A percentile compares a stretch with the other conserved stretches of the same genome.
Conservation (phyloP, 2,797 vertebrate species). For the Sebastes cheni region DNA sequence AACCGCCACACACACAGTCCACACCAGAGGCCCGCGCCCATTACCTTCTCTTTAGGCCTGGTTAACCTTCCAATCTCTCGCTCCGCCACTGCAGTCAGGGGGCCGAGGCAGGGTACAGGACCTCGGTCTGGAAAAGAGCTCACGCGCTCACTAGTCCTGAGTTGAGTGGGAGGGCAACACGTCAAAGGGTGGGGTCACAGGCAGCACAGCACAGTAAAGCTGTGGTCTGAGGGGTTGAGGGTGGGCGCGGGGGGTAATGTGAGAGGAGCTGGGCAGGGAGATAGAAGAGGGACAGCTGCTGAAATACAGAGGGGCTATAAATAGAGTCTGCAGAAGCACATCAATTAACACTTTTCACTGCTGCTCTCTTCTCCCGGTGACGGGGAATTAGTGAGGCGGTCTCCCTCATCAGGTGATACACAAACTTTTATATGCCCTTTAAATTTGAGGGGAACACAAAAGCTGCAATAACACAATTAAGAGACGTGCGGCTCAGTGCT, state of each 20-base stretch:
- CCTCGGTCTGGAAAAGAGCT: slow-evolving; percentile 43
- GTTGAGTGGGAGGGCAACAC: slow-evolving; percentile 43
- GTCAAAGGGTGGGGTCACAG: slow-evolving; percentile 57
- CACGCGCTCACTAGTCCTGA: slow-evolving; percentile 34
- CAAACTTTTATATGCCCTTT: background rate
- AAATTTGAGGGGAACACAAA: background rate
- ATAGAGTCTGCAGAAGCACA: slow-evolving; percentile 65
- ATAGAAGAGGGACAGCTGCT: slow-evolving; percentile 75
- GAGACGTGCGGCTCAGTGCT: background rate
- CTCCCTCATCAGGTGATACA: background rate
- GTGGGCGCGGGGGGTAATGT: slow-evolving; percentile 44
- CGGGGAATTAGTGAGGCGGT: slow-evolving; percentile 18
- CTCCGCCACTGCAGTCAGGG: slow-evolving; percentile 50
- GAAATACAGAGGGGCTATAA: slow-evolving; percentile 66
- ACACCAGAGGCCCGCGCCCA: slow-evolving; percentile 58
- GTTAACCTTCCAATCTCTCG: slow-evolving; percentile 73
- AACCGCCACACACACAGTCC: slow-evolving; percentile 33
- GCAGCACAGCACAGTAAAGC: slow-evolving; percentile 29
- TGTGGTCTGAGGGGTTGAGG: slow-evolving; percentile 27
- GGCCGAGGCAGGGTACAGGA: slow-evolving; percentile 37
- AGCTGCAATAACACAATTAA: background rate
- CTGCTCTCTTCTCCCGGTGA: slow-evolving; percentile 22
- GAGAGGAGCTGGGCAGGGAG: slow-evolving; percentile 57
- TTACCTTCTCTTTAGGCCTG: slow-evolving; percentile 77
- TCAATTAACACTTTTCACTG: slow-evolving; percentile 47